Evolutionary conservation across 2,888 invertebrate genomes (phyloP).

Genomic region (Drosophila neoperkinsi): DNA sequence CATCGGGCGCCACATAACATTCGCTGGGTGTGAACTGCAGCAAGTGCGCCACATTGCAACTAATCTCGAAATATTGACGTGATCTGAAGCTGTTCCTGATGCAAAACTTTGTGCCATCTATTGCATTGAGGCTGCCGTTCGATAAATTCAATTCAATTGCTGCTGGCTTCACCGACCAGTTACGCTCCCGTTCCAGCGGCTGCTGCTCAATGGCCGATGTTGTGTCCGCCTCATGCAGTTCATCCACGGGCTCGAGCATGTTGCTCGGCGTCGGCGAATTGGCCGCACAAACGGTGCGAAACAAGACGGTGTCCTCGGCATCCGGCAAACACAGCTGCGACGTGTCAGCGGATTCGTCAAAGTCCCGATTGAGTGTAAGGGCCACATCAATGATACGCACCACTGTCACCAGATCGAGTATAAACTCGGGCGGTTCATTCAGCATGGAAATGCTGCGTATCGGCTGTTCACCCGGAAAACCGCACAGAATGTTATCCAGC

Average conservation of each 20-base stretch:
- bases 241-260: slow-evolving; percentile 77
- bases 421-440: slow-evolving; percentile 77
- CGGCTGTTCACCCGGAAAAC: slow-evolving; percentile 76
- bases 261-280: slow-evolving; percentile 72
- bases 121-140: neutral
- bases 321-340: slow-evolving; percentile 81
- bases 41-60: slow-evolving; percentile 71
- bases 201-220: slow-evolving; percentile 41
- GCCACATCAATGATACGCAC: slow-evolving; percentile 82
- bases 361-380: slow-evolving; percentile 82
- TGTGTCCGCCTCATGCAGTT: slow-evolving; percentile 62
- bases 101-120: slow-evolving; percentile 42
- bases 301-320: slow-evolving; percentile 83
- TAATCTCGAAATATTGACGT: slow-evolving; percentile 80
- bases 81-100: slow-evolving; percentile 75
- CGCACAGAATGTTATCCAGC: slow-evolving; percentile 76
- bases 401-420: slow-evolving; percentile 78
- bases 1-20: slow-evolving; percentile 76
- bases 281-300: slow-evolving; percentile 81
- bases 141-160: slow-evolving; percentile 62
- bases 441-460: slow-evolving; percentile 71
- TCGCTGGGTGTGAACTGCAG: slow-evolving; percentile 77
- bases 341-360: slow-evolving; percentile 80
- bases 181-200: slow-evolving; percentile 54
- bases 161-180: slow-evolving; percentile 80